Conservation (phyloP, 2,797 vertebrate genomes). For the Sarcoramphus papa region DNA sequence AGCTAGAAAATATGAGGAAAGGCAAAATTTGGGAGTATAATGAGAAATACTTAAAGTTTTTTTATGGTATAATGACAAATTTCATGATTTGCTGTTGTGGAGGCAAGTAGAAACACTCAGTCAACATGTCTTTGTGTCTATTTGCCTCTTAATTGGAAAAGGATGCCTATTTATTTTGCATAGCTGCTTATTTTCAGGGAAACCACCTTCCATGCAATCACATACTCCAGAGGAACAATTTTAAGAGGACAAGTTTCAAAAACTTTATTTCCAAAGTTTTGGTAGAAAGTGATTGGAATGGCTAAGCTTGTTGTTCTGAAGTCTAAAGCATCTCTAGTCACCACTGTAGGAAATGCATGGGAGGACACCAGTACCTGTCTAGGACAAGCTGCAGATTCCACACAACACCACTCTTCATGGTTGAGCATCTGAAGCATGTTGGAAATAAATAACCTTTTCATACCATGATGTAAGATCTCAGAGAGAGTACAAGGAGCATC, state of each 20-base stretch:
- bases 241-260: background rate
- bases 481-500: background rate
- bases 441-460: background rate
- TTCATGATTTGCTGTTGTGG: background rate
- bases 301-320: background rate
- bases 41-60: background rate
- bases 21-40: background rate
- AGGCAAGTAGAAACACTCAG: background rate
- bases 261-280: background rate
- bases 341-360: background rate
- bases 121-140: background rate
- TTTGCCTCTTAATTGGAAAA: background rate
- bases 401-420: background rate
- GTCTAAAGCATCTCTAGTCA: background rate
- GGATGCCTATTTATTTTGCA: background rate
- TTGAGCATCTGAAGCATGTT: background rate
- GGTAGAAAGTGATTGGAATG: background rate
- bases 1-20: background rate
- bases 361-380: background rate
- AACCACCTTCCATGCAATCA: background rate
- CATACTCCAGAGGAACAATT: background rate
- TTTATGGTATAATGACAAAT: background rate
- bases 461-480: background rate
- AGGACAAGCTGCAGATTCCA: background rate
- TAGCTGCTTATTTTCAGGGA: background rate